Conservation (phyloP, 2,888 invertebrate genomes). For the Rhingia campestris region DNA sequence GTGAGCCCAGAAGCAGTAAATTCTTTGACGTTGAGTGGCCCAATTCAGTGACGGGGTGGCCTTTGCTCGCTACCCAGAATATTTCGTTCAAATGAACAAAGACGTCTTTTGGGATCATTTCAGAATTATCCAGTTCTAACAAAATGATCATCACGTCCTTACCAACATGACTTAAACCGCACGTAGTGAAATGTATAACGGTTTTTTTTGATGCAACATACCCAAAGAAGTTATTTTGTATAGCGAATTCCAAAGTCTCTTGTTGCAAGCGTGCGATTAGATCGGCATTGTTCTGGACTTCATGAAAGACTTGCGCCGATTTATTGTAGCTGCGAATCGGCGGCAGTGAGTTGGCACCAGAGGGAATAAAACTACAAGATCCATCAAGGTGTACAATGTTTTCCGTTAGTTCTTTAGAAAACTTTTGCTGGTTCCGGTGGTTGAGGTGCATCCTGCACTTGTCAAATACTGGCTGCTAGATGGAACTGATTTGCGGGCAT, state of each 20-base stretch:
- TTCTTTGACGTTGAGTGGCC: slow-evolving; percentile 84
- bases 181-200: no score
- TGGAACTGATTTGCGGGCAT: no score
- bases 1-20: slow-evolving; percentile 88
- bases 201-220: slow-evolving; percentile 77
- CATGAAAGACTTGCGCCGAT: slow-evolving; percentile 80
- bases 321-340: slow-evolving; percentile 82
- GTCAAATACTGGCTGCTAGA: no score
- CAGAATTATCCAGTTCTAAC: slow-evolving; percentile 87
- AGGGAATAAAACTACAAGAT: slow-evolving; percentile 80
- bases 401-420: slow-evolving; percentile 25
- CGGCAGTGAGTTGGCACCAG: slow-evolving; percentile 83
- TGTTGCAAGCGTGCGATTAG: slow-evolving; percentile 85
- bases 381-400: slow-evolving; percentile 74
- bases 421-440: background rate
- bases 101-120: slow-evolving; percentile 87
- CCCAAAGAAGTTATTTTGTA: slow-evolving; percentile 90
- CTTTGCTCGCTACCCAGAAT: no score
- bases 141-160: slow-evolving; percentile 92
- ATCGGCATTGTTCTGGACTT: slow-evolving; percentile 83
- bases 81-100: slow-evolving; percentile 89
- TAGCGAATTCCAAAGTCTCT: slow-evolving; percentile 88
- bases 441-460: no score
- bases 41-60: no score
- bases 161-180: slow-evolving; percentile 81